A percentile compares a stretch with the other conserved stretches of the same genome.
These are phyloP conservation scores for Druon quercuslanigerum DNA, from an alignment of 1,140 invertebrate genomes.

Conservation along the genomic window DNA sequence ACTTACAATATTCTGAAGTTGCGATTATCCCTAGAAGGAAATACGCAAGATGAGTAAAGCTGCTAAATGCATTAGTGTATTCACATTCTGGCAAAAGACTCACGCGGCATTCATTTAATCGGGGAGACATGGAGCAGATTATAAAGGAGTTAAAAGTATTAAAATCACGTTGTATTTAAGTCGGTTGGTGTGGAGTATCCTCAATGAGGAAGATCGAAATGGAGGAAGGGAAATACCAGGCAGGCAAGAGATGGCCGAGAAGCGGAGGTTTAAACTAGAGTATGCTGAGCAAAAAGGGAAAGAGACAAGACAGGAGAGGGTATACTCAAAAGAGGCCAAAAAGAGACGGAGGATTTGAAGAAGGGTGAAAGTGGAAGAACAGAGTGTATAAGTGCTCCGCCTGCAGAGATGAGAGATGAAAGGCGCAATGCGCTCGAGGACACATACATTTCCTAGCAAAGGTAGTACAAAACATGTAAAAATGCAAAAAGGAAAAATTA, in stretches of 20 bases:
- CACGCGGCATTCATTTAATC: background rate
- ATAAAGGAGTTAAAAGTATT: conserved; percentile 73
- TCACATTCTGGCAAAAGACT: background rate
- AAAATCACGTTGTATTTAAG: conserved; percentile 72
- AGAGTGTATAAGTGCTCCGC: conserved; percentile 71
- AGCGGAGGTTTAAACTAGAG: conserved; percentile 20
- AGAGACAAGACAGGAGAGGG: conserved; percentile 49
- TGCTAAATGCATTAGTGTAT: conserved; percentile 5
- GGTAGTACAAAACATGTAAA: conserved; percentile 68
- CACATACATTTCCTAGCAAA: conserved; percentile 71
- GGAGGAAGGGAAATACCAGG: conserved; percentile 28
- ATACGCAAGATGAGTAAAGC: background rate
- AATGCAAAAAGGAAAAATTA: conserved; percentile 50
- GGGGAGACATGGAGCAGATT: conserved; percentile 60
- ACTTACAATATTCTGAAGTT: background rate
- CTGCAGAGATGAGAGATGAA: conserved; percentile 72
- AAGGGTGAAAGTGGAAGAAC: conserved; percentile 46
- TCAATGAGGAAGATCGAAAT: conserved; percentile 41
- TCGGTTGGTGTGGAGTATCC: conserved; percentile 50
- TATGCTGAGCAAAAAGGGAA: conserved; percentile 52
- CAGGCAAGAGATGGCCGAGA: background rate
- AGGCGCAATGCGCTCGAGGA: conserved; percentile 70
- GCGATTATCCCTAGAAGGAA: conserved; percentile 2
- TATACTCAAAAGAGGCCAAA: conserved; percentile 51
- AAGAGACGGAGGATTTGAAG: conserved; percentile 49